These are phyloP conservation scores for Caenorhabditis zanzibari DNA, from an alignment of 2,888 invertebrate genomes.

Conservation along the genomic window DNA sequence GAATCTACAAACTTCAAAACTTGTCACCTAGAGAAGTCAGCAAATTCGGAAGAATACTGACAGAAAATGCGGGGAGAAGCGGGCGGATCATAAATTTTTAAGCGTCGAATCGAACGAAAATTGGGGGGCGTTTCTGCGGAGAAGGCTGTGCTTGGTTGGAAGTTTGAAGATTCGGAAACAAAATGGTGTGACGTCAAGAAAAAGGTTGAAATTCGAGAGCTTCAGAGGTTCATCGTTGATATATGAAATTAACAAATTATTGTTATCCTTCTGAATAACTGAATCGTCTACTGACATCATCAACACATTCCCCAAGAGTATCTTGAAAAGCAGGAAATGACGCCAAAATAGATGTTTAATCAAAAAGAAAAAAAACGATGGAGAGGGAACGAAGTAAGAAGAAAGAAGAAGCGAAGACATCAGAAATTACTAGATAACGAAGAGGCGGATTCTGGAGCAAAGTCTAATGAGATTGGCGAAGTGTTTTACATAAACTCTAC, in stretches of 20 bases:
- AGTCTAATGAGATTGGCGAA: constrained; percentile 9
- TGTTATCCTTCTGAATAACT: background rate
- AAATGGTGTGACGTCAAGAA: constrained; percentile 15
- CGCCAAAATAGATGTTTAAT: constrained; percentile 28
- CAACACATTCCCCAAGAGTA: background rate
- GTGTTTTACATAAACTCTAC: constrained; percentile 5
- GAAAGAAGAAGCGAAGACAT: constrained; percentile 1
- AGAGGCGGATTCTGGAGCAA: constrained; percentile 23
- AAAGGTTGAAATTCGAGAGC: background rate
- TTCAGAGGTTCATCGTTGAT: no score
- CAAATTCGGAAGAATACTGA: background rate
- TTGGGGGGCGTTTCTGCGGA: constrained; percentile 26
- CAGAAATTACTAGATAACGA: constrained; percentile 12
- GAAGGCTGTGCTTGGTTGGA: background rate
- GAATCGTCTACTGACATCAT: background rate
- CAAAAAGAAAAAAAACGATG: constrained; percentile 17
- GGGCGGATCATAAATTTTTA: constrained; percentile 51
- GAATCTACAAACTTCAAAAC: background rate
- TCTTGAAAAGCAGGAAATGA: constrained; percentile 18
- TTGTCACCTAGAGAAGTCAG: background rate
- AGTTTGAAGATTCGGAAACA: constrained; percentile 10
- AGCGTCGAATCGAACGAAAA: constrained; percentile 15
- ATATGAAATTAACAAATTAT: no score
- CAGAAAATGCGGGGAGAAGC: constrained; percentile 18
- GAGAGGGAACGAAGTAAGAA: constrained; percentile 11